Evolutionary conservation across 2,888 invertebrate species (phyloP).

Genomic region (Drosophila trichaetosa): DNA sequence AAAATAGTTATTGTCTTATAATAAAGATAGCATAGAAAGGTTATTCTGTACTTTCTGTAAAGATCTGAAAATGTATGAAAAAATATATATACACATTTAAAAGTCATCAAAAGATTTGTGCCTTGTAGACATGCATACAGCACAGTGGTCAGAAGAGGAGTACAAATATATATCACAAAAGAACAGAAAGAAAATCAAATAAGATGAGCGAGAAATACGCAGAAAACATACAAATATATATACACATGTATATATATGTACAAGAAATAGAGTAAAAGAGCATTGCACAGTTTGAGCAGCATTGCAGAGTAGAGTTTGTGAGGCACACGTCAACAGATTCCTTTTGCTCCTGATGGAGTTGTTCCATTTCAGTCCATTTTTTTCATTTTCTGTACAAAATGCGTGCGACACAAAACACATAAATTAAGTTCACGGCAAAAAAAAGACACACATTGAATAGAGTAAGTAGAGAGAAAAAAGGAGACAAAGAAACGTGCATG

Average conservation of each 20-base stretch:
- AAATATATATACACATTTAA: conserved; percentile 8
- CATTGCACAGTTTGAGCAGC: conserved; percentile 52
- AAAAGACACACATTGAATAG: conserved; percentile 21
- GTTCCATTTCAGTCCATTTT: conserved; percentile 11
- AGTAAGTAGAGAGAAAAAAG: conserved; percentile 38
- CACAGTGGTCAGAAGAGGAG: conserved; percentile 20
- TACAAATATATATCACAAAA: conserved; percentile 3
- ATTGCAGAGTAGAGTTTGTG: conserved; percentile 21
- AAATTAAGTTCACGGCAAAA: conserved; percentile 42
- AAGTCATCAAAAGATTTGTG: conserved; percentile 12
- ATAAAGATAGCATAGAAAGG: too few species aligned
- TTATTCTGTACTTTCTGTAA: background rate
- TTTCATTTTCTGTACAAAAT: conserved; percentile 53
- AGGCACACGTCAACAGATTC: conserved; percentile 52
- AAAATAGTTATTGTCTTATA: background rate
- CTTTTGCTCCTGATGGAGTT: conserved; percentile 32
- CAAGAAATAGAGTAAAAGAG: conserved; percentile 14
- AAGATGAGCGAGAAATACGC: conserved; percentile 21
- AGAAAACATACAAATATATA: conserved; percentile 16
- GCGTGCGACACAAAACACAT: conserved; percentile 67
- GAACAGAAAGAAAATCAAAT: conserved; percentile 1
- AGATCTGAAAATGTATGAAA: conserved; percentile 18
- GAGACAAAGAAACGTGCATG: conserved; percentile 74
- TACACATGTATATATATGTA: background rate
- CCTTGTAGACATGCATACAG: conserved; percentile 14